Conservation (phyloP, 1,140 invertebrate genomes). For the Sinonovacula constricta region DNA sequence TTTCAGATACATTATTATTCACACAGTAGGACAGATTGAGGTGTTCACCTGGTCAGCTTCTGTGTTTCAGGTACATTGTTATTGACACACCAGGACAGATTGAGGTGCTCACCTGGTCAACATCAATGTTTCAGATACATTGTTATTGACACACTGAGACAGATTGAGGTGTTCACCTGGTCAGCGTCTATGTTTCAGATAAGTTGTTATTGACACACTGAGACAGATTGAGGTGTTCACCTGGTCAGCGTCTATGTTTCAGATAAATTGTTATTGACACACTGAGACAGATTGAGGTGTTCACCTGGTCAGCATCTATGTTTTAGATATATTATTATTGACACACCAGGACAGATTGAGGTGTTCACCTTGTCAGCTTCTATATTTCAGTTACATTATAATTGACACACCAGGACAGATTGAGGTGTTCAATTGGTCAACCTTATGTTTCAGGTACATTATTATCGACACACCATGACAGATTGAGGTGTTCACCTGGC, state of each 20-base stretch:
- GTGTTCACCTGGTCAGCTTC: constrained; percentile 99
- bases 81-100: constrained; percentile 99
- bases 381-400: constrained; percentile 88
- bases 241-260: too few species aligned
- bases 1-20: constrained; percentile 92
- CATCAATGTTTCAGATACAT: constrained; percentile 92
- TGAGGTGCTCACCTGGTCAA: constrained; percentile 99
- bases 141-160: constrained; percentile 98
- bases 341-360: constrained; percentile 99
- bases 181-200: too few species aligned
- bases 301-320: too few species aligned
- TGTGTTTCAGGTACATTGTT: constrained; percentile 88
- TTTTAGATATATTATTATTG: constrained; percentile 92
- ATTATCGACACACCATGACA: constrained; percentile 99
- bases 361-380: constrained; percentile 99
- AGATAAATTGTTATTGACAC: too few species aligned
- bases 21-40: constrained; percentile 99
- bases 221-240: too few species aligned
- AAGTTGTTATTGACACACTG: too few species aligned
- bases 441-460: constrained; percentile 95
- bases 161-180: constrained; percentile 99
- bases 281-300: too few species aligned
- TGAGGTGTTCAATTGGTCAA: constrained; percentile 99
- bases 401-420: constrained; percentile 99
- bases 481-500: constrained; percentile 99